These are phyloP conservation scores for Paradoxurus hermaphroditus DNA, from an alignment of 2,113 vertebrate species.

Conservation along the genomic window DNA sequence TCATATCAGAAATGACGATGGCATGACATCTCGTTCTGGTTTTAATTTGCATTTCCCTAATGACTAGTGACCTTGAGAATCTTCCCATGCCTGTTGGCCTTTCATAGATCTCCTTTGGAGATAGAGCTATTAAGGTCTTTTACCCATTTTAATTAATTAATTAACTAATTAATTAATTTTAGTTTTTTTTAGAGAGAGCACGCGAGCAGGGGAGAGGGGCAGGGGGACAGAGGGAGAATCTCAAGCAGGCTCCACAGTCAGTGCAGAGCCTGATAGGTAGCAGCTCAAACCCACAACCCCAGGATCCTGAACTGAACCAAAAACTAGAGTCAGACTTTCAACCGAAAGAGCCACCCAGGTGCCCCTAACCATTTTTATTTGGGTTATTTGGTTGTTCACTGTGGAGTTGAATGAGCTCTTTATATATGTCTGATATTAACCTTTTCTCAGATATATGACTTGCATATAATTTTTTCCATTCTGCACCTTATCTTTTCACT, in stretches of 20 bases:
- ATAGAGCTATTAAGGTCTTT: background rate
- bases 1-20: background rate
- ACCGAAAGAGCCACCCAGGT: too few species aligned
- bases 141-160: too few species aligned
- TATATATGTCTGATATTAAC: background rate
- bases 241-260: too few species aligned
- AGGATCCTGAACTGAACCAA: too few species aligned
- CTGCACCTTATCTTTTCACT: background rate
- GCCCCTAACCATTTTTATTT: background rate
- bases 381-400: background rate
- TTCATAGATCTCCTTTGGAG: background rate
- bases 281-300: too few species aligned
- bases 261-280: too few species aligned
- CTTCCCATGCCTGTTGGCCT: background rate
- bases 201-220: too few species aligned
- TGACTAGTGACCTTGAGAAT: background rate
- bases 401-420: background rate
- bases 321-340: too few species aligned
- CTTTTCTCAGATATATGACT: background rate
- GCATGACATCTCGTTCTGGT: background rate
- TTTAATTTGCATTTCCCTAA: background rate
- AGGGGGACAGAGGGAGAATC: too few species aligned
- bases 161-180: too few species aligned
- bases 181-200: too few species aligned
- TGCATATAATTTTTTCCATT: background rate